Evolutionary conservation across 2,888 invertebrate genomes (phyloP).

Genomic region (Geotrupes spiniger): DNA sequence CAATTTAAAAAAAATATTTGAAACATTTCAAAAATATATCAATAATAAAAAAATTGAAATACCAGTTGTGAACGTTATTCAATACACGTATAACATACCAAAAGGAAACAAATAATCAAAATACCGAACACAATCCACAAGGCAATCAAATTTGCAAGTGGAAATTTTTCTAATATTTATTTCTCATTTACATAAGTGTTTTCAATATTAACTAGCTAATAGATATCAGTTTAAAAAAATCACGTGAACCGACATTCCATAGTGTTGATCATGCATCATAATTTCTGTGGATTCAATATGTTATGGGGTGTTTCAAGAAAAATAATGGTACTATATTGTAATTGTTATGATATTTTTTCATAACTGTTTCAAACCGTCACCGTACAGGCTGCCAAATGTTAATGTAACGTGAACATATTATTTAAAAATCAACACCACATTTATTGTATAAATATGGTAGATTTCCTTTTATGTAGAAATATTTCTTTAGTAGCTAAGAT

Average conservation of each 20-base stretch:
- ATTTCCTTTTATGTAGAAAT: too few species aligned
- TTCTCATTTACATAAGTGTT: conserved; percentile 1
- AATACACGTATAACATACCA: too few species aligned
- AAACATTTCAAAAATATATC: too few species aligned
- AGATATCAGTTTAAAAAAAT: conserved; percentile 5
- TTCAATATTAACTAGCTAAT: conserved; percentile 2
- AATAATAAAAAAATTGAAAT: too few species aligned
- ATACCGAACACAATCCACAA: not conserved
- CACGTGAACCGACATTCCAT: conserved; percentile 1
- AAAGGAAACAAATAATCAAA: not conserved
- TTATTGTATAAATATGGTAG: too few species aligned
- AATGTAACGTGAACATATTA: not conserved
- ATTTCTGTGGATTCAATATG: not conserved
- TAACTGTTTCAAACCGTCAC: conserved; percentile 1
- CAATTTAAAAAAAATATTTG: too few species aligned
- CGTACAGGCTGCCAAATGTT: conserved; percentile 7
- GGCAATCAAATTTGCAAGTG: conserved; percentile 1
- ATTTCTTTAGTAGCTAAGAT: not conserved
- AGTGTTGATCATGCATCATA: not conserved
- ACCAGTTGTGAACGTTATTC: too few species aligned
- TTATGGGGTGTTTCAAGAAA: conserved; percentile 1
- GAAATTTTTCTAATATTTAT: not conserved
- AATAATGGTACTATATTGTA: not conserved
- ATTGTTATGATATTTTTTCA: conserved; percentile 1
- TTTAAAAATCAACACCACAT: not conserved